Percentiles rank a stretch among this genome's conserved stretches.
These are phyloP conservation scores for Drosophila kanapiae DNA, from an alignment of 1,140 invertebrate genomes.

Conservation along the genomic window DNA sequence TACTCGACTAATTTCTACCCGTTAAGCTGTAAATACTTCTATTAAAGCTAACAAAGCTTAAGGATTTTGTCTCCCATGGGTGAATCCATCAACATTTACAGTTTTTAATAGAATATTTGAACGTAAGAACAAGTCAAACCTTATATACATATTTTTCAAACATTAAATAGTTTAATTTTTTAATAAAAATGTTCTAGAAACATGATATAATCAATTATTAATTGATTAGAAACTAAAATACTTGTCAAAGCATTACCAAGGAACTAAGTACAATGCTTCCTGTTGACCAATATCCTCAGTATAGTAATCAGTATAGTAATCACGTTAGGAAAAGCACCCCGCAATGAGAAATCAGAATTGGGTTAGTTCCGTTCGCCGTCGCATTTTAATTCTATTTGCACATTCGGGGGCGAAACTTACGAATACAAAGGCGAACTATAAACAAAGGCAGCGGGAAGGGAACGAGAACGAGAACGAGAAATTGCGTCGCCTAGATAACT, in stretches of 20 bases:
- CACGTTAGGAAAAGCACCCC: slow-evolving; percentile 18
- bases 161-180: no score
- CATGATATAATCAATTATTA: no score
- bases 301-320: background rate
- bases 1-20: background rate
- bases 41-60: no score
- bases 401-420: slow-evolving; percentile 58
- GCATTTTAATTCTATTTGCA: slow-evolving; percentile 79
- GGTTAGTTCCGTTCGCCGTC: slow-evolving; percentile 47
- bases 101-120: no score
- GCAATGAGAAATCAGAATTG: slow-evolving; percentile 52
- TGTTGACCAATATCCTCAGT: slow-evolving; percentile 1
- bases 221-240: no score
- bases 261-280: background rate
- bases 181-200: no score
- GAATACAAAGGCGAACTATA: slow-evolving; percentile 66
- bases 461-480: slow-evolving; percentile 61
- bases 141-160: no score
- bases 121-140: no score
- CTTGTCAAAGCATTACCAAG: no score
- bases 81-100: no score
- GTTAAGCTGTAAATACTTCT: background rate
- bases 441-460: slow-evolving; percentile 50
- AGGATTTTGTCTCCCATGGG: no score
- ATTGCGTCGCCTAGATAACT: slow-evolving; percentile 50